These are phyloP conservation scores for Chelon labrosus DNA, from an alignment of 2,797 vertebrate genomes.

Conservation along the genomic window DNA sequence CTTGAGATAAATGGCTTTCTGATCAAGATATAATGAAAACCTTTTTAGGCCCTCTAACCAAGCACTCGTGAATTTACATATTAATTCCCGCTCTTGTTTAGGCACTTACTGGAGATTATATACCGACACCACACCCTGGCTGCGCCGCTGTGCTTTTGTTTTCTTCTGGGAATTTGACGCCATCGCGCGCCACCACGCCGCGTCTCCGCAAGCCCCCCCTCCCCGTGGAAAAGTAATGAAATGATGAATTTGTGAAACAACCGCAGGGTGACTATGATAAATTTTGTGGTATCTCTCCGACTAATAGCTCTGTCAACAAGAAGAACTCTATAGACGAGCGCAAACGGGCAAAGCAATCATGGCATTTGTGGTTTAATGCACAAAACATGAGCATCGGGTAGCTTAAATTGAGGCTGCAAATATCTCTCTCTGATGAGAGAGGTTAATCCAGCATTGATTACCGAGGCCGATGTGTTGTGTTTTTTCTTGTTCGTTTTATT, in stretches of 20 bases:
- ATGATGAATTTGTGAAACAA: constrained; percentile 81
- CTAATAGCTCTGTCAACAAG: constrained; percentile 81
- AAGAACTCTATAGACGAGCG: constrained; percentile 71
- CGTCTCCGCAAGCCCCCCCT: constrained; percentile 34
- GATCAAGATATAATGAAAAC: constrained; percentile 79
- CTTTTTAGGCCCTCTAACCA: constrained; percentile 67
- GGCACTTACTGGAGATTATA: constrained; percentile 45
- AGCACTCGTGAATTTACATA: constrained; percentile 62
- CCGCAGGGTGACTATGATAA: constrained; percentile 81
- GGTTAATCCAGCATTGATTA: constrained; percentile 75
- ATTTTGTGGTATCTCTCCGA: constrained; percentile 80
- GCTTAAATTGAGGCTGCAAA: constrained; percentile 51
- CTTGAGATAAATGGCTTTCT: constrained; percentile 77
- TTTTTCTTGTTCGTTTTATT: not conserved
- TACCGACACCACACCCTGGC: constrained; percentile 40
- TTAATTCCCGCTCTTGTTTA: constrained; percentile 61
- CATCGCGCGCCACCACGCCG: constrained; percentile 46
- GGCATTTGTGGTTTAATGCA: constrained; percentile 78
- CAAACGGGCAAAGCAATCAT: constrained; percentile 74
- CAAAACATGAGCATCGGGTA: constrained; percentile 66
- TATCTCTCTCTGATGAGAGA: constrained; percentile 64
- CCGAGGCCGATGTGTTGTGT: constrained; percentile 15
- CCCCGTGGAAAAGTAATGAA: constrained; percentile 75
- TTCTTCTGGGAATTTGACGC: constrained; percentile 54
- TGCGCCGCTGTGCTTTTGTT: constrained; percentile 42